Evolutionary conservation across 2,888 invertebrate species (phyloP).

Genomic region (Altica lythri): DNA sequence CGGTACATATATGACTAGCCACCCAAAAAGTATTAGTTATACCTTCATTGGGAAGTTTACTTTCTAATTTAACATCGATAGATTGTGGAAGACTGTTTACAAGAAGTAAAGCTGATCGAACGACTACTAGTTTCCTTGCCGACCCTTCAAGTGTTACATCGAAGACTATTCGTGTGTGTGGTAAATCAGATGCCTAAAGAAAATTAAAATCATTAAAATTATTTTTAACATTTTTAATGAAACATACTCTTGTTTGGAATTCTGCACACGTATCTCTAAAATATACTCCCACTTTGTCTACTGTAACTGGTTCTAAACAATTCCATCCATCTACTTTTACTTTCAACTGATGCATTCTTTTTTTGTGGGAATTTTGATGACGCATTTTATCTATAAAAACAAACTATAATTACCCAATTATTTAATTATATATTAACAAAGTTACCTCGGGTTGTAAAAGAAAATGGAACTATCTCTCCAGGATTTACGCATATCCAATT

Average conservation of each 20-base stretch:
- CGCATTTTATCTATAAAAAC: conserved; percentile 61
- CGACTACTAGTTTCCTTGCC: conserved; percentile 89
- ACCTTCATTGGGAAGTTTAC: conserved; percentile 56
- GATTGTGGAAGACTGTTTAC: conserved; percentile 75
- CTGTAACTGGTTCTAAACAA: conserved; percentile 83
- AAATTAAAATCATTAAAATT: background rate
- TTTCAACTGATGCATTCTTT: conserved; percentile 83
- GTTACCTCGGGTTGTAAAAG: conserved; percentile 75
- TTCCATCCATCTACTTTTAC: conserved; percentile 92
- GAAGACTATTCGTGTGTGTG: conserved; percentile 82
- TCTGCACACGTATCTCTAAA: conserved; percentile 72
- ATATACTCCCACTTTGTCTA: conserved; percentile 94
- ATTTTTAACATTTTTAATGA: background rate
- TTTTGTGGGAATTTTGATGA: conserved; percentile 75
- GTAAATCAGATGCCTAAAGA: conserved; percentile 44
- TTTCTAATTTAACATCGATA: conserved; percentile 74
- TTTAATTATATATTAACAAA: background rate
- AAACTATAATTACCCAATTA: conserved; percentile 6
- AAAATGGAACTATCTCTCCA: conserved; percentile 81
- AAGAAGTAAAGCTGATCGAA: conserved; percentile 86
- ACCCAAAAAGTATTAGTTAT: conserved; percentile 48
- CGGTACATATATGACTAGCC: conserved; percentile 53
- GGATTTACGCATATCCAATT: conserved; percentile 76
- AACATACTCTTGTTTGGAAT: conserved; percentile 48
- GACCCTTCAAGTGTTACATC: conserved; percentile 91